A percentile compares a stretch with the other conserved stretches of the same genome.
phyloP scores from a whole-genome alignment of 2,113 vertebrate genomes.

The Theropithecus gelada region DNA sequence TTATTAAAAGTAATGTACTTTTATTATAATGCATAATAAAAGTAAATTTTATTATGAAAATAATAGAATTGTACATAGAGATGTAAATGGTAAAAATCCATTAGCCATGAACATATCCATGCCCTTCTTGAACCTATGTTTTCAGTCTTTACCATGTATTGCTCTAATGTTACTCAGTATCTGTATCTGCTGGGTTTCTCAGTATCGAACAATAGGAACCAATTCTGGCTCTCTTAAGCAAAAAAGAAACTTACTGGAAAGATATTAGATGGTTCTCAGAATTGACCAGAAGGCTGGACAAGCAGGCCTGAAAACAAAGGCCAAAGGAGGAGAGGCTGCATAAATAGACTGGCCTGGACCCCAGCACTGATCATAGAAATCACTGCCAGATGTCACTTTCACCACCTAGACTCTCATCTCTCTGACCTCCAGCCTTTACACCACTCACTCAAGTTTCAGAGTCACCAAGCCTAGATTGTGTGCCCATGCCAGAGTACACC shows the following conservation, averaged over 20 bases:
- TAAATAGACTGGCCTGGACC: not conserved
- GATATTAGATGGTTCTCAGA: not conserved
- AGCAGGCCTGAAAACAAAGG: not conserved
- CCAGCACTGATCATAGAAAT: not conserved
- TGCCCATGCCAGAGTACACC: not conserved
- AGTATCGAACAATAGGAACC: not conserved
- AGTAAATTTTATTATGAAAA: slow-evolving; percentile 33
- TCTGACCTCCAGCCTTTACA: not conserved
- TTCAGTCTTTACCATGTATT: not conserved
- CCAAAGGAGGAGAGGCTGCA: not conserved
- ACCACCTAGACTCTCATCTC: not conserved
- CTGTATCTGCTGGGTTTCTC: not conserved
- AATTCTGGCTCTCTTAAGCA: not conserved
- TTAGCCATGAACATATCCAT: not conserved
- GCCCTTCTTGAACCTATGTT: not conserved
- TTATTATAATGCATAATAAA: not conserved
- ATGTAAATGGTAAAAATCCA: slow-evolving; percentile 11
- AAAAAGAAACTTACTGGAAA: not conserved
- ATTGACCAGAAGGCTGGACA: slow-evolving; percentile 19
- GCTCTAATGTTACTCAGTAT: not conserved
- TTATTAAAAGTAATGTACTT: slow-evolving; percentile 34
- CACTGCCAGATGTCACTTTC: not conserved
- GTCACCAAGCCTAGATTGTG: not conserved
- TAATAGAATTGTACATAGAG: slow-evolving; percentile 12
- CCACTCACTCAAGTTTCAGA: not conserved